Conservation (phyloP, 2,888 invertebrate species). For the Cheilosia pagana region DNA sequence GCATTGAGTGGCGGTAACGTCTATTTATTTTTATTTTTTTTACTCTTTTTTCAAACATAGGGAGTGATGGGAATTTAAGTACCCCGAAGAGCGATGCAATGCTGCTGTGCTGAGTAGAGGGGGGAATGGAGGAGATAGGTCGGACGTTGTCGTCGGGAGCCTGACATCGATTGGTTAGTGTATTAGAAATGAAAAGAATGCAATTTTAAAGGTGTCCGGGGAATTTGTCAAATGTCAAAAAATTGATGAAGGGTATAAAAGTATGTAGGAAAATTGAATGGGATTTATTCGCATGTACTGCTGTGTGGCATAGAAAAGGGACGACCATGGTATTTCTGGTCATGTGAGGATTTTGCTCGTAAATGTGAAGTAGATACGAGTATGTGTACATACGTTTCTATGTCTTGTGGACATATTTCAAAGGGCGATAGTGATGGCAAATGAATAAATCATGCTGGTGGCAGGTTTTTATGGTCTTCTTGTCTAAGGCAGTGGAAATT, state of each 20-base stretch:
- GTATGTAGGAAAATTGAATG: constrained; percentile 62
- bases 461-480: constrained; percentile 34
- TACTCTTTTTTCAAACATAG: constrained; percentile 19
- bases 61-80: constrained; percentile 71
- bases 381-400: not conserved
- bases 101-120: constrained; percentile 1
- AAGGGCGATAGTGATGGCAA: constrained; percentile 18
- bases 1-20: constrained; percentile 42
- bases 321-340: constrained; percentile 14
- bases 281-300: constrained; percentile 15
- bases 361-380: not conserved
- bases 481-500: constrained; percentile 36
- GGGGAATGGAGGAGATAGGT: not conserved
- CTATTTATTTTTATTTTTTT: not conserved
- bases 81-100: constrained; percentile 47
- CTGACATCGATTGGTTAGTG: constrained; percentile 63
- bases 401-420: constrained; percentile 23
- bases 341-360: constrained; percentile 8
- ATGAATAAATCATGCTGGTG: constrained; percentile 67
- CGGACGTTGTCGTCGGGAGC: not conserved
- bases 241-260: constrained; percentile 68
- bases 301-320: not conserved
- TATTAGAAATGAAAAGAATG: constrained; percentile 78
- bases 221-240: constrained; percentile 79
- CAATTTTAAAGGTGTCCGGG: constrained; percentile 83